Conservation (phyloP, 2,888 invertebrate species). For the Aphodius sticticus region DNA sequence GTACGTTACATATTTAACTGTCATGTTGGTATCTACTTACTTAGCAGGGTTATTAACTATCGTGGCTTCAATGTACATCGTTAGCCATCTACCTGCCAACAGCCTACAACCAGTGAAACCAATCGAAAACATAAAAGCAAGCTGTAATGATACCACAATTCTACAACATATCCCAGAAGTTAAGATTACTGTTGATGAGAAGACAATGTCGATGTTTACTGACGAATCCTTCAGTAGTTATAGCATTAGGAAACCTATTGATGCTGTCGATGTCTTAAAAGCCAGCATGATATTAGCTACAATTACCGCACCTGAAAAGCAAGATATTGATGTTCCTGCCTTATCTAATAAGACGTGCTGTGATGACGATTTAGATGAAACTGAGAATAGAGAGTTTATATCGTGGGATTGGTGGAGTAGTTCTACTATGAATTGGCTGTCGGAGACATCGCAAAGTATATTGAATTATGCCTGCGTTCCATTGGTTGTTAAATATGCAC, state of each 20-base stretch:
- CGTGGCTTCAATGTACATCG: slow-evolving; percentile 66
- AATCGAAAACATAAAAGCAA: slow-evolving; percentile 12
- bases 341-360: slow-evolving; percentile 36
- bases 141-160: not conserved
- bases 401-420: slow-evolving; percentile 60
- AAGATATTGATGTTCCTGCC: slow-evolving; percentile 30
- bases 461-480: slow-evolving; percentile 46
- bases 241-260: slow-evolving; percentile 42
- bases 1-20: slow-evolving; percentile 63
- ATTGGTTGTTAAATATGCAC: slow-evolving; percentile 38
- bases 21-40: slow-evolving; percentile 69
- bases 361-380: slow-evolving; percentile 30
- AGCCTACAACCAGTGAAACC: slow-evolving; percentile 47
- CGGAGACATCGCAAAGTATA: slow-evolving; percentile 51
- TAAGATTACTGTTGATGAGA: not conserved
- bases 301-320: slow-evolving; percentile 41
- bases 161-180: slow-evolving; percentile 17
- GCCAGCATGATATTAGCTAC: slow-evolving; percentile 56
- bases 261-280: slow-evolving; percentile 54
- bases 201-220: not conserved
- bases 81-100: slow-evolving; percentile 63
- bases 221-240: not conserved
- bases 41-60: slow-evolving; percentile 67
- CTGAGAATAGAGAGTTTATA: slow-evolving; percentile 46
- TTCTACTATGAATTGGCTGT: slow-evolving; percentile 58